Base-by-base conservation (phyloP, 2,888 invertebrate species). In the Philopedon plagiatum region DNA sequence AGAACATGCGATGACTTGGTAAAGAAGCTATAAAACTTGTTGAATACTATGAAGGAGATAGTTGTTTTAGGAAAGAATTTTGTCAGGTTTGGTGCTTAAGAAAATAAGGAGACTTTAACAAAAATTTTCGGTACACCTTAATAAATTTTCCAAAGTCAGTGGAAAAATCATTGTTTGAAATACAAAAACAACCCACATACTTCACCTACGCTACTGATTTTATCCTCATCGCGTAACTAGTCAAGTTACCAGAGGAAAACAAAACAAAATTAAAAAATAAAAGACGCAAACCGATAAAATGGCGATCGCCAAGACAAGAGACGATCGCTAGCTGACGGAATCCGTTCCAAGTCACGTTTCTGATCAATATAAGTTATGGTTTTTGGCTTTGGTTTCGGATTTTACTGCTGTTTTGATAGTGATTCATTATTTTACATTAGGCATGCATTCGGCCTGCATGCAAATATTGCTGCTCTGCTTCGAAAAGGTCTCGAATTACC, bases 341-440 rank as follows among this genome's bases (percentile, higher is more conserved):
- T 71, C 66, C 74, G 68, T 62, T 61, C 65, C 39, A 74, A 74
- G 74, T 71, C 74, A 74, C 74, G 74, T 74, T 74, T 68, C 68
- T 74, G 74, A 74, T 74, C 74, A 74, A 74, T 74, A 74, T 74
- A 73, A 71, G 69, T 74, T 71, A 71, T 64, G 74, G 71, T 71
- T 68, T 64, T 68, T 70, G 66, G 74, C 65, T 61, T 74, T 67
- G 71, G 74, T 67, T 74, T 74, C 74, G 44, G 19, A 34, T 74
- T 74, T 74, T 71, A 74, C 74, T 58, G 71, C 74, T 74, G 74
- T 71, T 74, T 74, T 74, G 74, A 74, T 74, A 74, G 63, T 64
- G 74, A 71, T 71, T 74, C 74, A 71, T 74, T 74, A 71, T 71
- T 74, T 71, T 71, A 63, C 74, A 71, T 74, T 74, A 74, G 74